Conservation (phyloP, 2,888 invertebrate genomes). For the Emmelina monodactyla region DNA sequence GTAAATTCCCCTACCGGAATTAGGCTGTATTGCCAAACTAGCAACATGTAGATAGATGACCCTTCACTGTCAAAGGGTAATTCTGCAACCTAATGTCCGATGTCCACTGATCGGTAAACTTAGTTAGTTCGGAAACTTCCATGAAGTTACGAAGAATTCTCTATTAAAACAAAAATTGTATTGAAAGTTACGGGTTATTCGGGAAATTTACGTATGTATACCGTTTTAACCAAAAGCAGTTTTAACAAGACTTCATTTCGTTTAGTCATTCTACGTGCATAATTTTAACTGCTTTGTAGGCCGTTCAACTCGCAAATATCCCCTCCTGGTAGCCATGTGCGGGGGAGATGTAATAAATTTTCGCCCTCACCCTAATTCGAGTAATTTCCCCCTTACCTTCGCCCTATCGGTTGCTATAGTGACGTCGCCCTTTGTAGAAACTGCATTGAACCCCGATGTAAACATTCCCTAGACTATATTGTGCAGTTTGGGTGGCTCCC, state of each 20-base stretch:
- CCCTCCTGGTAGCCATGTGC: conserved; percentile 44
- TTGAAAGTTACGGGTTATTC: no score
- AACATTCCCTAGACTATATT: conserved; percentile 27
- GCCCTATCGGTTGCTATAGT: conserved; percentile 39
- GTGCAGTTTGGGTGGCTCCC: conserved; percentile 31
- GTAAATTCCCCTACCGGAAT: conserved; percentile 23
- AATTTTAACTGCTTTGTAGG: conserved; percentile 24
- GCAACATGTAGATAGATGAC: conserved; percentile 24
- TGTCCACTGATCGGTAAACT: no score
- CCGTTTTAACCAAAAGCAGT: no score
- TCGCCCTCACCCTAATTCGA: conserved; percentile 54
- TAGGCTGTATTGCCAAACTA: conserved; percentile 17
- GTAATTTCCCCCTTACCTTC: conserved; percentile 40
- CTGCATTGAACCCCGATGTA: conserved; percentile 30
- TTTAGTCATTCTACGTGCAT: conserved; percentile 17
- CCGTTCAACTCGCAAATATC: conserved; percentile 57
- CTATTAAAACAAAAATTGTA: no score
- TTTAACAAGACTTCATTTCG: conserved; percentile 15
- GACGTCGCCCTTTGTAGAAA: conserved; percentile 31
- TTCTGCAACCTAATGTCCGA: no score
- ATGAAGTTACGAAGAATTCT: no score
- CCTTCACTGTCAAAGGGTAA: no score
- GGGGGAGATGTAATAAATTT: conserved; percentile 51
- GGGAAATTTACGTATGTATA: no score
- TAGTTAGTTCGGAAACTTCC: no score